Evolutionary conservation across 2,797 vertebrate genomes (phyloP), one percentile per base, ranked within the genome.

Genomic region (Pseudomugil gertrudae): DNA sequence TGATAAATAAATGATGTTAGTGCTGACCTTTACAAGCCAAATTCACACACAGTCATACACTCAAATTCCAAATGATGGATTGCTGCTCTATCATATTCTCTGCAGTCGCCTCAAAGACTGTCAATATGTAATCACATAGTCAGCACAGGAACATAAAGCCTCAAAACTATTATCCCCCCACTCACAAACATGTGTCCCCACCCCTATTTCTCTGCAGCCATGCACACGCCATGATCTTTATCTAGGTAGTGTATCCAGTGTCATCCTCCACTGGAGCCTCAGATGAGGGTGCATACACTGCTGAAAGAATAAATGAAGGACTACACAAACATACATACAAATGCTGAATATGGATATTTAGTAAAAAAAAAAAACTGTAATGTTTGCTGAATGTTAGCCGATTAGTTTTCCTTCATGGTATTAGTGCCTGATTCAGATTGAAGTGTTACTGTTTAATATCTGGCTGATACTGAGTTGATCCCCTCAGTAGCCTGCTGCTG

Each of bases 401-500:
- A 72, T 43, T 7, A 4, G 10, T 36, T 68, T 40, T 29, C 27
- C 3, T 61, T 57, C 23, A 60, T 11, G 33, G 57, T 56, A 57
- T 32, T 9, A 30, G 17, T 21, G 23, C 45, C 56, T 43, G 17
- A 60, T 63, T 70, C 19, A 54, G 50, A 54, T 26, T 38, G 15
- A 23, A 26, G 33, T 1, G 48, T 64, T 54, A 35, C 8, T 57
- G 43, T 66, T 52, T 56, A 23, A 70, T 72, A 63, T 57, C 48
- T 52, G 26, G 71, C 23, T 43, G 33, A 47, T 35, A 24, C 27
- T 30, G 60, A 35, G 29, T 24, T 63, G 30, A 63, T 68, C 59
- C 52, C 29, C 58, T 81, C 40, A 50, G 61, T 32, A 43, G 69
- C 67, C 66, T 73, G 56, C 74, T 82, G 73, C 78, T 79, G 78